Conservation (phyloP, 1,140 invertebrate genomes). For the Drosophila busckii region DNA sequence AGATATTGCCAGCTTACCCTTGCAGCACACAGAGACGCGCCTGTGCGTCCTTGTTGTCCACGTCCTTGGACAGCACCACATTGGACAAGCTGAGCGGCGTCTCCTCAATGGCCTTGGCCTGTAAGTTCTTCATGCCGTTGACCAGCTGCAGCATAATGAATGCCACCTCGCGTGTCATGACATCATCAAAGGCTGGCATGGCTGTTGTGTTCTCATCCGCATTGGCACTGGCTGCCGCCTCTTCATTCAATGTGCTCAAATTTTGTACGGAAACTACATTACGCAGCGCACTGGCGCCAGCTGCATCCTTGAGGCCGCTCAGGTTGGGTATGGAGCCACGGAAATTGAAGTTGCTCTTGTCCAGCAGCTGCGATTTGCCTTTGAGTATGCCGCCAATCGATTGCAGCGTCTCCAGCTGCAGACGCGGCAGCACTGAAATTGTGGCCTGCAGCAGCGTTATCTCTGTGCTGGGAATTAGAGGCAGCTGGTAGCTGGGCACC, state of each 20-base stretch:
- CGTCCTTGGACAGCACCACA: constrained; percentile 80
- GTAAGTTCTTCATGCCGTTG: constrained; percentile 89
- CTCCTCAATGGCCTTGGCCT: constrained; percentile 90
- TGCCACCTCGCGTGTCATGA: constrained; percentile 80
- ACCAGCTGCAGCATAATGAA: constrained; percentile 90
- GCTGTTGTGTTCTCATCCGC: constrained; percentile 41
- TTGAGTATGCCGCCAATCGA: constrained; percentile 82
- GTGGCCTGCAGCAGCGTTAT: constrained; percentile 83
- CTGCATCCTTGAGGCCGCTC: constrained; percentile 46
- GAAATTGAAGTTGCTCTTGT: constrained; percentile 76
- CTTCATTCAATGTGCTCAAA: constrained; percentile 67
- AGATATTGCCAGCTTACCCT: constrained; percentile 80
- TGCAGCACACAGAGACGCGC: constrained; percentile 86
- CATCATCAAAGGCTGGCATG: constrained; percentile 76
- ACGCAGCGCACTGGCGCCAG: constrained; percentile 36
- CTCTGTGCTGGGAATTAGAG: constrained; percentile 78
- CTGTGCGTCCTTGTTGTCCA: constrained; percentile 81
- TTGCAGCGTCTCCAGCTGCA: constrained; percentile 85
- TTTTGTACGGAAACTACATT: constrained; percentile 77
- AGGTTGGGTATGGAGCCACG: constrained; percentile 73
- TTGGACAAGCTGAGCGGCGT: constrained; percentile 83
- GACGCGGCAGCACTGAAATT: constrained; percentile 85
- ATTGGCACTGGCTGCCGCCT: constrained; percentile 17
- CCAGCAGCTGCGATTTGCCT: constrained; percentile 79
- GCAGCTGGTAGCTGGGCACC: constrained; percentile 83